Conservation (phyloP, 2,888 invertebrate species). For the Morpho deidamia region DNA sequence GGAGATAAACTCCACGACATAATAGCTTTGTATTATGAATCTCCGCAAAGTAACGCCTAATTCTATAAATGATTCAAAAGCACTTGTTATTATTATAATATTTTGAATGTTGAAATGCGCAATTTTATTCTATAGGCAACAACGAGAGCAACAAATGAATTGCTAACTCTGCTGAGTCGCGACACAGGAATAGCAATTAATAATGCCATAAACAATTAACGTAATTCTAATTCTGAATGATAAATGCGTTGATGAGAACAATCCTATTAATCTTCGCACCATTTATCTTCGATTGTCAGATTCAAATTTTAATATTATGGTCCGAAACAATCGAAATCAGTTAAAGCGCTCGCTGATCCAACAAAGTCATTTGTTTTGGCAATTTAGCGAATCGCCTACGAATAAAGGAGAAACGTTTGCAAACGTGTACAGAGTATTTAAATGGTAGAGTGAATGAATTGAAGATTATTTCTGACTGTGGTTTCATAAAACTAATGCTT, state of each 20-base stretch:
- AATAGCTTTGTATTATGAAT: no score
- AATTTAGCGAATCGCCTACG: conserved; percentile 24
- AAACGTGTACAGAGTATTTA: conserved; percentile 1
- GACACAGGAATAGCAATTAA: not conserved
- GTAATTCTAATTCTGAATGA: not conserved
- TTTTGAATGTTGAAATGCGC: no score
- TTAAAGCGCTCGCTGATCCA: conserved; percentile 5
- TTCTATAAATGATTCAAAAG: no score
- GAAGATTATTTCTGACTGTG: no score
- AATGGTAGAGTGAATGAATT: not conserved
- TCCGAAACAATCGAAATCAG: conserved; percentile 6
- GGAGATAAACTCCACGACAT: no score
- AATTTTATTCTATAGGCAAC: no score
- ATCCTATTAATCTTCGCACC: not conserved
- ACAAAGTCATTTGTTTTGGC: conserved; percentile 20
- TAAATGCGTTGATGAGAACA: not conserved
- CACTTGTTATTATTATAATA: no score
- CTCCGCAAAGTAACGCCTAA: no score
- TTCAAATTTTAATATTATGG: conserved; percentile 1
- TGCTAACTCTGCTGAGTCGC: no score
- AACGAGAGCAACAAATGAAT: no score
- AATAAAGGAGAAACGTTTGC: conserved; percentile 13
- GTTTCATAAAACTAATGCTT: no score
- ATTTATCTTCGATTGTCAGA: not conserved
- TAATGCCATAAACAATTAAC: not conserved